Percentiles rank a stretch among this genome's conserved stretches.
Conservation (phyloP, 2,797 vertebrate genomes). For the Sebastes itinus region DNA sequence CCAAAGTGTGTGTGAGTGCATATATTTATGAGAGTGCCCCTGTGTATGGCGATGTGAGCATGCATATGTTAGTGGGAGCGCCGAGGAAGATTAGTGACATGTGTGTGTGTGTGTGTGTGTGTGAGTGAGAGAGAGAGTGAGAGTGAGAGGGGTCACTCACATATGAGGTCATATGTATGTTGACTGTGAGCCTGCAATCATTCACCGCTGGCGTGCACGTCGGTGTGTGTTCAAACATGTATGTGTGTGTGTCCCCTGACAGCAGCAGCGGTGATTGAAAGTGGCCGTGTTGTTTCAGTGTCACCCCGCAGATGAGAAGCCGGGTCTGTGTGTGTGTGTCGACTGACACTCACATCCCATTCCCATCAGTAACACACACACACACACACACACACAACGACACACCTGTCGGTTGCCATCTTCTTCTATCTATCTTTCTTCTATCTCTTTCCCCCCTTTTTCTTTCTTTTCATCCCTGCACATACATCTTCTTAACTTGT, state of each 20-base stretch:
- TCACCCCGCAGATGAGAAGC: slow-evolving; percentile 53
- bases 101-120: slow-evolving; percentile 22
- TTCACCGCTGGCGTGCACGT: slow-evolving; percentile 13
- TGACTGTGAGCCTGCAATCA: slow-evolving; percentile 46
- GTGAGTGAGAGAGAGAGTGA: neutral
- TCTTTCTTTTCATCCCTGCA: neutral
- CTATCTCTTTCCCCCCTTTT: neutral
- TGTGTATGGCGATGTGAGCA: slow-evolving; percentile 60
- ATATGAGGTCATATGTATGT: slow-evolving; percentile 57
- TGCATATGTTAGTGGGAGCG: slow-evolving; percentile 64
- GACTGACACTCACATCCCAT: slow-evolving; percentile 38
- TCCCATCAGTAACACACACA: slow-evolving; percentile 19
- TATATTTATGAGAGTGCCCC: slow-evolving; percentile 59
- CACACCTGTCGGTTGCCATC: slow-evolving; percentile 13
- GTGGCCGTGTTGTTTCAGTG: slow-evolving; percentile 61
- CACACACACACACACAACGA: neutral
- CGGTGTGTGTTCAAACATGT: slow-evolving; percentile 5
- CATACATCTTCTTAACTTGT: neutral
- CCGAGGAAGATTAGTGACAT: slow-evolving; percentile 22
- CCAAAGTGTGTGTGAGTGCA: slow-evolving; percentile 58
- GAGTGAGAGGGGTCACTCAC: slow-evolving; percentile 17
- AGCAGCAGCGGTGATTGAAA: slow-evolving; percentile 58
- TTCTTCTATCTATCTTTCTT: neutral
- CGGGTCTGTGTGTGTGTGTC: slow-evolving; percentile 30
- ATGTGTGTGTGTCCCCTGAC: slow-evolving; percentile 19